Conservation (phyloP, 2,888 invertebrate genomes). For the Mythimna pallens region DNA sequence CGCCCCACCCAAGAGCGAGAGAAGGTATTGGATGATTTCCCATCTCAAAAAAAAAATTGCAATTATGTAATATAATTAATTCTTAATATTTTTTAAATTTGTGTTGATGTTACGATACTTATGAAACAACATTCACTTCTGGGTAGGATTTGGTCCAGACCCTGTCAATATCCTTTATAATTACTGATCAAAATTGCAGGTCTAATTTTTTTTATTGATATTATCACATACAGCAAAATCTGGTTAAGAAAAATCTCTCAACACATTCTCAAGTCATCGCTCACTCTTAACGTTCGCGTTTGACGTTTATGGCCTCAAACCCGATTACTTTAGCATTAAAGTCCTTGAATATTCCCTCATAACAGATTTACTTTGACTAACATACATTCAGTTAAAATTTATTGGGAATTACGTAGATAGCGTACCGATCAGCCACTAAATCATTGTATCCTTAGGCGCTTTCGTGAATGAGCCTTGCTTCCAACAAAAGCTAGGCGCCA, state of each 20-base stretch:
- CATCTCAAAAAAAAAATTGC: too few relatives aligned
- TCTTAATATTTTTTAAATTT: too few relatives aligned
- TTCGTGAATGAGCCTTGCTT: conserved; percentile 25
- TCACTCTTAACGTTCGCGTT: conserved; percentile 53
- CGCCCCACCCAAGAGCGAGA: too few relatives aligned
- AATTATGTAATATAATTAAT: too few relatives aligned
- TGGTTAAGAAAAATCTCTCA: conserved; percentile 28
- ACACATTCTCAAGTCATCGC: conserved; percentile 44
- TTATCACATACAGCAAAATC: conserved; percentile 5
- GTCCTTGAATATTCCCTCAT: conserved; percentile 52
- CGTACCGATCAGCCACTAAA: conserved; percentile 52
- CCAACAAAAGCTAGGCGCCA: conserved; percentile 46
- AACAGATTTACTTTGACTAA: conserved; percentile 60
- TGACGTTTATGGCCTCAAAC: conserved; percentile 56
- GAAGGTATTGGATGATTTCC: too few relatives aligned
- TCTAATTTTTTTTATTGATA: not conserved
- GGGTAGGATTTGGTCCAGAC: too few relatives aligned
- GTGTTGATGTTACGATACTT: too few relatives aligned
- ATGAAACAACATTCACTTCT: too few relatives aligned
- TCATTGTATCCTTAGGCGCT: conserved; percentile 53
- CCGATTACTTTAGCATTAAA: conserved; percentile 57
- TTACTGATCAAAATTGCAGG: too few relatives aligned
- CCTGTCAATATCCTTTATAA: too few relatives aligned
- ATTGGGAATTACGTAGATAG: conserved; percentile 58
- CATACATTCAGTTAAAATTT: conserved; percentile 62